Conservation (phyloP, 1,140 invertebrate genomes). For the Drosophila nigrodunni region DNA sequence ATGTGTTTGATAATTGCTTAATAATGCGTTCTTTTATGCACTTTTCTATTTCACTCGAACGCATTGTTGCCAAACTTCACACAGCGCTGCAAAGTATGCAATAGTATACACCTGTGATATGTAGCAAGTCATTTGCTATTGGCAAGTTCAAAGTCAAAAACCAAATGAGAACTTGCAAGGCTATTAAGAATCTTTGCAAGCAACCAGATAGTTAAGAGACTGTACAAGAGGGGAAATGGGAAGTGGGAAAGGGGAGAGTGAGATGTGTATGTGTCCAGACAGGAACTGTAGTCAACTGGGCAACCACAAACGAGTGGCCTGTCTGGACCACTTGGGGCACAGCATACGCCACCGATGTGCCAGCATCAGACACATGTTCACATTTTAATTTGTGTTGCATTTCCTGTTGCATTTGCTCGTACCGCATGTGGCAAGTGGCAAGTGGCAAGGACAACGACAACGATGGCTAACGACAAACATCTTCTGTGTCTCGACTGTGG, state of each 20-base stretch:
- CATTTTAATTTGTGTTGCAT: constrained; percentile 76
- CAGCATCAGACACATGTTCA: constrained; percentile 55
- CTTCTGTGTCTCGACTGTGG: constrained; percentile 48
- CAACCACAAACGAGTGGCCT: constrained; percentile 50
- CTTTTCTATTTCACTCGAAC: neutral
- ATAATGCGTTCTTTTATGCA: constrained; percentile 55
- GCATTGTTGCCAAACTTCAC: constrained; percentile 32
- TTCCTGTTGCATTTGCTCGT: constrained; percentile 69
- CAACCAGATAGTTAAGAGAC: neutral
- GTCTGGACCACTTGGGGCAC: constrained; percentile 42
- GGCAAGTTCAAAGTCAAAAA: constrained; percentile 42
- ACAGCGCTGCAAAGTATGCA: constrained; percentile 20
- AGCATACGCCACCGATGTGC: constrained; percentile 2
- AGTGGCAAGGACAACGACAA: constrained; percentile 2
- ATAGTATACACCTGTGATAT: neutral
- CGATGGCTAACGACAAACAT: constrained; percentile 19
- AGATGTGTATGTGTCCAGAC: constrained; percentile 10
- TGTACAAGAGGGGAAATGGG: neutral
- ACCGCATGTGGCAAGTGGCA: neutral
- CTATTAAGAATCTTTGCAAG: constrained; percentile 25
- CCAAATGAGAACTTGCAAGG: constrained; percentile 36
- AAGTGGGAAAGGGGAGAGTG: neutral
- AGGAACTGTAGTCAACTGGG: constrained; percentile 40
- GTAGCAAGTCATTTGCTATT: constrained; percentile 14
- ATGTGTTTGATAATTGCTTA: constrained; percentile 67